Conservation (phyloP, 2,797 vertebrate species). For the Falco rusticolus region DNA sequence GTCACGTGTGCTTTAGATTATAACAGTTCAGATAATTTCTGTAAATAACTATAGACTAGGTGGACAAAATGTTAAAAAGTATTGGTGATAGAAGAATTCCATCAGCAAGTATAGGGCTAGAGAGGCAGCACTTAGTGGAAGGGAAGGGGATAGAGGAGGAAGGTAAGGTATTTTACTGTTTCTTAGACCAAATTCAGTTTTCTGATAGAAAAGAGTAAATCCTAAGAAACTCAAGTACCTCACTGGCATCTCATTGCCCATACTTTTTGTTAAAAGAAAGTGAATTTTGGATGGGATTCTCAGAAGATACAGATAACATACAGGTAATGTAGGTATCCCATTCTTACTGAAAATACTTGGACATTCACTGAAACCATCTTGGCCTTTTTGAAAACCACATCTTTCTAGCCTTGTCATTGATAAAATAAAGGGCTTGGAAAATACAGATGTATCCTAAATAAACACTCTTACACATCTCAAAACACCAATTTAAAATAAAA, state of each 20-base stretch:
- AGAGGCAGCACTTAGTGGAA: neutral
- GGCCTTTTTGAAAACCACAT: conserved; percentile 1
- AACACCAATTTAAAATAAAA: conserved; percentile 11
- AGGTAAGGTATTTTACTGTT: neutral
- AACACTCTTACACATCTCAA: conserved; percentile 37
- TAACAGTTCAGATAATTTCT: neutral
- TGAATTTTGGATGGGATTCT: neutral
- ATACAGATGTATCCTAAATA: neutral
- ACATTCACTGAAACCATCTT: neutral
- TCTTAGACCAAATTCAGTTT: neutral
- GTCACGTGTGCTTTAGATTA: neutral
- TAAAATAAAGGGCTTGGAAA: neutral
- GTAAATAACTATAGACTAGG: neutral
- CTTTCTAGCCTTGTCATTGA: neutral
- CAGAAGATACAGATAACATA: neutral
- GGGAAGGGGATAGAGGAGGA: neutral
- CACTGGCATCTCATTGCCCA: neutral
- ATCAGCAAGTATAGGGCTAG: neutral
- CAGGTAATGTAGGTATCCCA: neutral
- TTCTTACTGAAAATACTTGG: neutral
- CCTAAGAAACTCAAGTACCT: neutral
- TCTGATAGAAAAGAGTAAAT: neutral
- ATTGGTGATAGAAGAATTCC: neutral
- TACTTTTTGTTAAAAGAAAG: neutral
- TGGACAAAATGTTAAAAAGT: neutral